Evolutionary conservation across 2,888 invertebrate species (phyloP).

Genomic region (Megaustenia siamemsis): DNA sequence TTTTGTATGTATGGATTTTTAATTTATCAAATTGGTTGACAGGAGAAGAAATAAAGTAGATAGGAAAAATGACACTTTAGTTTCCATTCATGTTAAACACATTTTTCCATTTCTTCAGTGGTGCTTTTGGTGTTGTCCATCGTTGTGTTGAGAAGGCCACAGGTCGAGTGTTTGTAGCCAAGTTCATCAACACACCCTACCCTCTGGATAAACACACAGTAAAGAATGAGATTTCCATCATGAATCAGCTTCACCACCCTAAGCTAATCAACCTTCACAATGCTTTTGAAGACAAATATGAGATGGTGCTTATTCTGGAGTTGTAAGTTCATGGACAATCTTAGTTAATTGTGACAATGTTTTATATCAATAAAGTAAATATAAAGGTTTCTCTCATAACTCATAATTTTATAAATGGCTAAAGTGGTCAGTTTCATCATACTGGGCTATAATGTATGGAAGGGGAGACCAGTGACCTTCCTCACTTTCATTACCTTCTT

Average conservation of each 20-base stretch:
- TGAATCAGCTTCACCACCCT: slow-evolving; percentile 98
- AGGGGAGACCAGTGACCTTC: too few relatives aligned
- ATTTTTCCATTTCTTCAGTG: slow-evolving; percentile 81
- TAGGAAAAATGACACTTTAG: too few relatives aligned
- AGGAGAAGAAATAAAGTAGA: too few relatives aligned
- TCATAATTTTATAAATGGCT: too few relatives aligned
- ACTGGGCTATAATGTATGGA: too few relatives aligned
- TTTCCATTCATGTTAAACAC: too few relatives aligned
- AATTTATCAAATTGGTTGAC: too few relatives aligned
- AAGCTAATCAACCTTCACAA: slow-evolving; percentile 98
- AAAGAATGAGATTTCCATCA: slow-evolving; percentile 97
- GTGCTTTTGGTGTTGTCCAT: slow-evolving; percentile 99
- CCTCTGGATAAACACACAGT: slow-evolving; percentile 98
- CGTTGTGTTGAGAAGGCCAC: slow-evolving; percentile 97
- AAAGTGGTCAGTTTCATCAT: too few relatives aligned
- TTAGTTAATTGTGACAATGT: background rate
- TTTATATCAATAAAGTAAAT: too few relatives aligned
- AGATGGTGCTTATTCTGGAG: slow-evolving; percentile 99
- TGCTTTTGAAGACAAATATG: slow-evolving; percentile 99
- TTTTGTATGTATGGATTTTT: too few relatives aligned
- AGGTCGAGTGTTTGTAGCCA: slow-evolving; percentile 98
- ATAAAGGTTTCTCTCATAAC: too few relatives aligned
- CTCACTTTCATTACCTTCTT: too few relatives aligned
- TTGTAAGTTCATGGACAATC: slow-evolving; percentile 87
- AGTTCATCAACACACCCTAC: slow-evolving; percentile 89